Percentiles rank a stretch among this genome's conserved stretches.
Conservation (phyloP, 2,888 invertebrate species). For the Tetranychus piercei region DNA sequence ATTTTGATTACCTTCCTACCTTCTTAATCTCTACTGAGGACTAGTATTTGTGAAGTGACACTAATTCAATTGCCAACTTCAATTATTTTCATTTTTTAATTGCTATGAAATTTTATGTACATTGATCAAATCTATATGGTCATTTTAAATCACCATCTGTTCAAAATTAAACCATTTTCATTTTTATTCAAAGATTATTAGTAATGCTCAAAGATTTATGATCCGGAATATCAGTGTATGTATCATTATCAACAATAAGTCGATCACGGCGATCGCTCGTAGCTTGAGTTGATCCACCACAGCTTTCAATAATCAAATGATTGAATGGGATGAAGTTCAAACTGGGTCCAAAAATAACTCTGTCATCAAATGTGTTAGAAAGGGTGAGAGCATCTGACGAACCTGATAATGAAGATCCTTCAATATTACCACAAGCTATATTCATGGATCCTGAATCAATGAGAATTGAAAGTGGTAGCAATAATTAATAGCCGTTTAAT, state of each 20-base stretch:
- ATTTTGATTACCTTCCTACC: too few relatives aligned
- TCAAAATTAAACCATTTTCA: not conserved
- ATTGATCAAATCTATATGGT: too few relatives aligned
- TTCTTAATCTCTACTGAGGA: too few relatives aligned
- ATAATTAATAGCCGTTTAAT: too few relatives aligned
- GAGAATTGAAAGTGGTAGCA: too few relatives aligned
- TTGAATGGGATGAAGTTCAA: not conserved
- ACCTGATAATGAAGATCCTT: not conserved
- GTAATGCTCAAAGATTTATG: not conserved
- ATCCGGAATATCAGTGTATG: not conserved
- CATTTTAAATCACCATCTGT: too few relatives aligned
- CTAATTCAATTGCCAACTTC: too few relatives aligned
- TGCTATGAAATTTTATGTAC: too few relatives aligned
- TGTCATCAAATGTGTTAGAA: not conserved
- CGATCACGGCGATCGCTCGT: not conserved
- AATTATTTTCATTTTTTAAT: too few relatives aligned
- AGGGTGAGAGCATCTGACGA: not conserved
- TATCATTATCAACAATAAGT: not conserved
- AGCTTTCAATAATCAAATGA: slow-evolving; percentile 1
- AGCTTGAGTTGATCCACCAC: slow-evolving; percentile 4
- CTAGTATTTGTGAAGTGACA: too few relatives aligned
- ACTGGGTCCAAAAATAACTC: not conserved
- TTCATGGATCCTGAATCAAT: not conserved
- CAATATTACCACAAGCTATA: not conserved
- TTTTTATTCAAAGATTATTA: slow-evolving; percentile 1